A percentile compares a stretch with the other conserved stretches of the same genome.
Conservation (phyloP, 2,797 vertebrate species). For the Scyliorhinus canicula region DNA sequence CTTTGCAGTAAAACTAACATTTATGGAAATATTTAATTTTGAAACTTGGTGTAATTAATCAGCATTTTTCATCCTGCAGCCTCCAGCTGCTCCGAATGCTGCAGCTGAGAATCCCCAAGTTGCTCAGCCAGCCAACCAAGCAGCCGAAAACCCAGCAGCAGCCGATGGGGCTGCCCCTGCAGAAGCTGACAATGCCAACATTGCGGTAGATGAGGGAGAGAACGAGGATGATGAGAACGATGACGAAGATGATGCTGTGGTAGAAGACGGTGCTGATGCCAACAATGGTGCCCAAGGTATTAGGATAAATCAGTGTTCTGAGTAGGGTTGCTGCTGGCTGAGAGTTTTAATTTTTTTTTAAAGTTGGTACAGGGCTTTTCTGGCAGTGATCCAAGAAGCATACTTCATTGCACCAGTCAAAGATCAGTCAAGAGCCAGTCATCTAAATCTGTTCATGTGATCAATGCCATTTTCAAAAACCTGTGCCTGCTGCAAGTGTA, state of each 20-base stretch:
- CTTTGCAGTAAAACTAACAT: background rate
- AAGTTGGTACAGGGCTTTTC: background rate
- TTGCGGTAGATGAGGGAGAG: constrained; percentile 69
- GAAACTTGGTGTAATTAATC: background rate
- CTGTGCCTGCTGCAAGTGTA: background rate
- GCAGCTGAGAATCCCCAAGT: constrained; percentile 70
- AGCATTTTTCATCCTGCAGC: constrained; percentile 53
- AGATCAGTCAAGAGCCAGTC: background rate
- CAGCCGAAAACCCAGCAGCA: constrained; percentile 67
- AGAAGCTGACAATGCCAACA: constrained; percentile 77
- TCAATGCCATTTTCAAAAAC: background rate
- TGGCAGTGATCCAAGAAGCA: background rate
- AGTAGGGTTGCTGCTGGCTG: background rate
- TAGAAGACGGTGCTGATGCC: constrained; percentile 82
- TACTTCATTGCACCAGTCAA: background rate
- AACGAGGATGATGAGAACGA: constrained; percentile 82
- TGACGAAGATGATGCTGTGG: constrained; percentile 79
- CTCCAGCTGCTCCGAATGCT: constrained; percentile 73
- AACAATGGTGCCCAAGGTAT: constrained; percentile 87
- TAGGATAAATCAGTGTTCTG: too few species aligned
- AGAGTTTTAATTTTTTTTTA: background rate
- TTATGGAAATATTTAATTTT: background rate
- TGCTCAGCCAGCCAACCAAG: constrained; percentile 73
- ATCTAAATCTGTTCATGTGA: background rate
- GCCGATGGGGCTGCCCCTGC: constrained; percentile 46